Evolutionary conservation across 2,797 vertebrate species (phyloP), one percentile per base, ranked within the genome.

Genomic region (Crocodylus rhombifer): DNA sequence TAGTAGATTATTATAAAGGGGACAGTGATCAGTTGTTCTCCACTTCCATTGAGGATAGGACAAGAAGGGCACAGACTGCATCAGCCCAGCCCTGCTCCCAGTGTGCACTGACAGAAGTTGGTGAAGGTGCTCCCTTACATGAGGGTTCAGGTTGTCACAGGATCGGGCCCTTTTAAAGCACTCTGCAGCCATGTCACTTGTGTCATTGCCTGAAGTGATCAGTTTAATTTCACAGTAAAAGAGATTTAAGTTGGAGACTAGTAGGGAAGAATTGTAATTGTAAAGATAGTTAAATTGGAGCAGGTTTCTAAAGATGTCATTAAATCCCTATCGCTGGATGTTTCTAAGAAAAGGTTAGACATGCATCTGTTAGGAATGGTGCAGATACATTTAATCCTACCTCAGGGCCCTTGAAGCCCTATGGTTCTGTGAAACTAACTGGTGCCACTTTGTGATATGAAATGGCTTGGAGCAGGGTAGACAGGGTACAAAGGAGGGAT

Each of bases 191-290:
- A 11, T 51, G 42, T 11, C 42, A 51, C 42, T 51, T 51, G 42
- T 51, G 42, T 51, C 42, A 51, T 9, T 51, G 42, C 42, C 42
- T 3, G 10, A 51, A 14, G 61, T 62, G 26, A 23, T 51, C n/a
- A 11, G n/a, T 61, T 91, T 81, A 77, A 69, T 75, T 51, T 92
- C 89, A 51, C 89, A 91, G 61, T 89, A 75, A 26, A 8, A n/a
- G 42, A 56, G 63, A 63, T 33, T 60, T 6, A 69, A 33, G 67
- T 91, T 73, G 75, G 14, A 14, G 77, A 86, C 61, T 81, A 51
- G 10, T 10, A 64, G 30, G 26, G 64, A 84, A 5, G 8, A 28
- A 58, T 92, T 80, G 67, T 78, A 30, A 3, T 88, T 74, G 56
- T 42, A 88, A 75, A 51, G 7, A 15, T 60, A 64, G 14, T 74